phyloP scores from a whole-genome alignment of 2,113 vertebrate species.

The Tapirus terrestris region DNA sequence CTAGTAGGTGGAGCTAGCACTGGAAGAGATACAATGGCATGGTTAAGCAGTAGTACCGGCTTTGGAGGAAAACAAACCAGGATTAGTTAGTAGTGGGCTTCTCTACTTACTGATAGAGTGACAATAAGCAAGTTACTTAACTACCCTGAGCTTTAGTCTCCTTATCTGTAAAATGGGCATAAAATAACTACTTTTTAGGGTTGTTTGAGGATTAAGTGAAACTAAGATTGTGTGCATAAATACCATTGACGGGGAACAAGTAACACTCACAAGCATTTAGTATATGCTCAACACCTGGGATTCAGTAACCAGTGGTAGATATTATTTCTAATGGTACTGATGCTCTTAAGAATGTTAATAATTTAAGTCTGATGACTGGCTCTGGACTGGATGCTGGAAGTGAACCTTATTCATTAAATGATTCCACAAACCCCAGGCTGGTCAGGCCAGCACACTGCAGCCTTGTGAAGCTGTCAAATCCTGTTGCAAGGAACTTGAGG shows the following conservation, averaged over 20 bases:
- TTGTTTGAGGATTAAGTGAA: background rate
- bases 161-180: background rate
- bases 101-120: background rate
- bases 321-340: background rate
- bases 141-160: background rate
- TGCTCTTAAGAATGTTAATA: background rate
- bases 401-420: background rate
- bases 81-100: background rate
- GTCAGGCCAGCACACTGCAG: background rate
- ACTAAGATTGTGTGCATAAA: background rate
- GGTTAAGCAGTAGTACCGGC: background rate
- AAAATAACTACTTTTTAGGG: background rate
- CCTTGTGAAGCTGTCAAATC: background rate
- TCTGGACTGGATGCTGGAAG: background rate
- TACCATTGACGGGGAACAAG: background rate
- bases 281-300: background rate
- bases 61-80: background rate
- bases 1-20: background rate
- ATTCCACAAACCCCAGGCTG: background rate
- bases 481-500: background rate
- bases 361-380: background rate
- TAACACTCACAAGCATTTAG: background rate
- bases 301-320: background rate
- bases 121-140: background rate
- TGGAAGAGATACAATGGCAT: fast-evolving